These are phyloP conservation scores for Pseudanteris insignis DNA, from an alignment of 2,888 invertebrate genomes.

Conservation along the genomic window DNA sequence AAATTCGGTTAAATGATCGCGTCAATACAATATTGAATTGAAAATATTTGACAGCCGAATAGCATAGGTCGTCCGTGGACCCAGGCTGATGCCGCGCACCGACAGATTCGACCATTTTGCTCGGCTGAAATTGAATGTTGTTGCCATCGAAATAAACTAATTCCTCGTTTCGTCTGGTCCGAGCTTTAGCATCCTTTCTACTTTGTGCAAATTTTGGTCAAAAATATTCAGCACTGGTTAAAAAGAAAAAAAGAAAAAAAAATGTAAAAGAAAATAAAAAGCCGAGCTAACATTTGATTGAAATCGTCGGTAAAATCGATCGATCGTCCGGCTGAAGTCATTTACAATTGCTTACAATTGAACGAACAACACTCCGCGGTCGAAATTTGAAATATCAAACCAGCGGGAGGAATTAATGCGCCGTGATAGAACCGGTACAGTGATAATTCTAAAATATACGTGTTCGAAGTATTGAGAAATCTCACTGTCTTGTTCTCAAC, in stretches of 20 bases:
- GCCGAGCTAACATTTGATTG: no score
- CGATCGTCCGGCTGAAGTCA: slow-evolving; percentile 5
- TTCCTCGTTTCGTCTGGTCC: slow-evolving; percentile 6
- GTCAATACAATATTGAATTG: slow-evolving; percentile 26
- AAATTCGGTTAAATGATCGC: slow-evolving; percentile 24
- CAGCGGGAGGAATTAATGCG: slow-evolving; percentile 8
- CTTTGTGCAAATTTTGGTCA: no score
- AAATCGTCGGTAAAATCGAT: no score
- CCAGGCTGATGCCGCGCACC: slow-evolving; percentile 12
- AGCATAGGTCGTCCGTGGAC: slow-evolving; percentile 26
- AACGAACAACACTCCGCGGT: neutral
- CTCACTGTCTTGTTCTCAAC: slow-evolving; percentile 19
- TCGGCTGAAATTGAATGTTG: slow-evolving; percentile 24
- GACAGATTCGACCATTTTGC: slow-evolving; percentile 17
- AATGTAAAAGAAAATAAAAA: no score
- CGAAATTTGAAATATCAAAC: slow-evolving; percentile 2
- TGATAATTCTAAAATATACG: slow-evolving; percentile 29
- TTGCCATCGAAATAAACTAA: slow-evolving; percentile 31
- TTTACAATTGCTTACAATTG: slow-evolving; percentile 6
- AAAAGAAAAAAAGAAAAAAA: slow-evolving; percentile 4
- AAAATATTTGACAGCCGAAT: slow-evolving; percentile 30
- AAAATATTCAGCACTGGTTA: no score
- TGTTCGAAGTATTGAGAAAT: slow-evolving; percentile 37
- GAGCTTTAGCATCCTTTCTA: no score
- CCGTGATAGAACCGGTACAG: slow-evolving; percentile 6